Conservation (phyloP, 2,113 vertebrate species). For the Pelecanoides urinatrix region DNA sequence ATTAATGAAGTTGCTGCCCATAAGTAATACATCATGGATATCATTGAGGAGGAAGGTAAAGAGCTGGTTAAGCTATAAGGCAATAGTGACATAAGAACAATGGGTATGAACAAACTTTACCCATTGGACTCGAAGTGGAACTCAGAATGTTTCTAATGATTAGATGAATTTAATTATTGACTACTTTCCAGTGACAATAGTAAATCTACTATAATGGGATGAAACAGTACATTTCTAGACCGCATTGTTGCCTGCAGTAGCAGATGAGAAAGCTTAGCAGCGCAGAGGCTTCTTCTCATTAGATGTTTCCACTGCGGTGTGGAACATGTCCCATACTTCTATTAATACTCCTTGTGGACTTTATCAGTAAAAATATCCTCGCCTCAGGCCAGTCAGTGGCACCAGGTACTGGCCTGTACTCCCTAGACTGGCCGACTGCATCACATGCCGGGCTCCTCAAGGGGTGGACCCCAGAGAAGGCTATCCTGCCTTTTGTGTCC, state of each 20-base stretch:
- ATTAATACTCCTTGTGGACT: not conserved
- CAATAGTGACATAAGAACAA: not conserved
- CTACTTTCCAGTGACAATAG: not conserved
- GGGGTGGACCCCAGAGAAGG: not conserved
- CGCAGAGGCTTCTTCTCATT: not conserved
- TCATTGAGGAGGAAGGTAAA: not conserved
- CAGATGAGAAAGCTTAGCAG: not conserved
- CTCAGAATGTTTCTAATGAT: not conserved
- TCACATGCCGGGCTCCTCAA: not conserved
- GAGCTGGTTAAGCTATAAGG: not conserved
- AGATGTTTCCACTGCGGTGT: not conserved
- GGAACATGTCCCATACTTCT: not conserved
- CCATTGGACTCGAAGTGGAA: not conserved
- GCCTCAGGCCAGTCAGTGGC: not conserved
- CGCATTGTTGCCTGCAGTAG: not conserved
- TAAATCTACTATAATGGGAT: not conserved
- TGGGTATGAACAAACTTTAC: not conserved
- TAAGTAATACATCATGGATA: not conserved
- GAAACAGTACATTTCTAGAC: not conserved
- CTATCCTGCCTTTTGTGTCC: not conserved
- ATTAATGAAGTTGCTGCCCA: not conserved
- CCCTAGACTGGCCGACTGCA: accelerated
- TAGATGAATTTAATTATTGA: not conserved
- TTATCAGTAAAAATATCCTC: not conserved
- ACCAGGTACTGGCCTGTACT: not conserved